Evolutionary conservation across 2,888 invertebrate genomes (phyloP), one percentile per base, ranked within the genome.

Genomic region (Pilophorus perplexus): DNA sequence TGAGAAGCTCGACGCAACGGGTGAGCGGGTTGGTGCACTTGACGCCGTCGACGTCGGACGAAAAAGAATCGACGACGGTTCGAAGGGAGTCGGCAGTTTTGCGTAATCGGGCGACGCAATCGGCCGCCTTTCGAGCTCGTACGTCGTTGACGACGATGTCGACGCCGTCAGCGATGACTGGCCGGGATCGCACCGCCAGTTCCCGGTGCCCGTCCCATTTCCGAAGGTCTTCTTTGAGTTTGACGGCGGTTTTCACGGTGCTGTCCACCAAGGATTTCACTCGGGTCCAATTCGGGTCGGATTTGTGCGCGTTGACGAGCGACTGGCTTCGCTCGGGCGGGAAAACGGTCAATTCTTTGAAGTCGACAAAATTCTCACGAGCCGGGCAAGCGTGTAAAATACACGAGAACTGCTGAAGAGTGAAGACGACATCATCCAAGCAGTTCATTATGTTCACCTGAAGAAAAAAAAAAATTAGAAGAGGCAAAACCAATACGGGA

Each of bases 371-470:
- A 67, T 28, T 28, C 18, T 72, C 77, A 60, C 79, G 76, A 6
- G 74, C 73, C 0, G 88, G 86, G 66, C 83, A 83, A 68, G 84
- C 83, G 72, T 85, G 81, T 0, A 92, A 74, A 18, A 90, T 77
- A 1, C 88, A 76, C 66, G 80, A 77, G 72, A 87, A 84, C 74
- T 93, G 91, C 70, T 86, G 84, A 22, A 89, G 77, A 8, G 84
- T 79, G 65, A 83, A 79, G 38, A 79, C 76, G 5, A 80, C 74
- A 62, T 81, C 80, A 1, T 81, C 80, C 67, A 84, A 77, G 60
- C 82, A 76, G 52, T 81, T 78, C 38, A 77, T 79, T 0, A 85
- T 74, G 8, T 77, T 75, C 3, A 78, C 73, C 1, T 73, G 77
- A 79, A 10, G 75, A 73, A 25, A 75, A 62, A 64, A 40, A 28